Conservation (phyloP, 2,113 vertebrate genomes). For the Furnarius figulus region DNA sequence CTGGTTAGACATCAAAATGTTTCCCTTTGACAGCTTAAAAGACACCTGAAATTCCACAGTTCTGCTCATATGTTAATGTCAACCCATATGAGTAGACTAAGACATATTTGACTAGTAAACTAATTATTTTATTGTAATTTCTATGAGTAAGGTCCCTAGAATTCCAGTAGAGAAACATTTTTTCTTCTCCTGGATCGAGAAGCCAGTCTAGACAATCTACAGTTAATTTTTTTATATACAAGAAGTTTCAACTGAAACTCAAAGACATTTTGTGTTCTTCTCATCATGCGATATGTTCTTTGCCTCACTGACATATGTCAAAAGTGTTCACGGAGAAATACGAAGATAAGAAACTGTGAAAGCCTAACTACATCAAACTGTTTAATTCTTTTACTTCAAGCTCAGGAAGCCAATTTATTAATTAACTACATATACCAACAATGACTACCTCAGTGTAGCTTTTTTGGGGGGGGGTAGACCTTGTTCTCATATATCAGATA, state of each 20-base stretch:
- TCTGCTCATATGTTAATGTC: not conserved
- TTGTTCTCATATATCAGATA: not conserved
- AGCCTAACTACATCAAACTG: not conserved
- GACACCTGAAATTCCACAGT: not conserved
- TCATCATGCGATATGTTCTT: not conserved
- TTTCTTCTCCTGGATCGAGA: not conserved
- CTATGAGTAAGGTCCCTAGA: not conserved
- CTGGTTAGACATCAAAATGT: not conserved
- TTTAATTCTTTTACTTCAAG: not conserved
- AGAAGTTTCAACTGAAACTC: not conserved
- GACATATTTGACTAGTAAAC: not conserved
- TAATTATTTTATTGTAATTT: not conserved
- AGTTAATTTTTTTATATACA: not conserved
- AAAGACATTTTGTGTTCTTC: not conserved
- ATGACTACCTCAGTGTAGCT: not conserved
- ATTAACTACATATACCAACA: not conserved
- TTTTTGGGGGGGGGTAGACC: rapidly evolving
- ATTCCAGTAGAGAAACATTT: not conserved
- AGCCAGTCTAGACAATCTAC: not conserved
- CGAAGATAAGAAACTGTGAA: not conserved
- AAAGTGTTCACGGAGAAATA: not conserved
- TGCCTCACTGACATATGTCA: not conserved
- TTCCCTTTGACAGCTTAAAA: not conserved
- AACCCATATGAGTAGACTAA: not conserved
- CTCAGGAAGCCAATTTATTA: not conserved